Base-by-base conservation (phyloP, 1,140 invertebrate genomes). In the Drosophila parvula region DNA sequence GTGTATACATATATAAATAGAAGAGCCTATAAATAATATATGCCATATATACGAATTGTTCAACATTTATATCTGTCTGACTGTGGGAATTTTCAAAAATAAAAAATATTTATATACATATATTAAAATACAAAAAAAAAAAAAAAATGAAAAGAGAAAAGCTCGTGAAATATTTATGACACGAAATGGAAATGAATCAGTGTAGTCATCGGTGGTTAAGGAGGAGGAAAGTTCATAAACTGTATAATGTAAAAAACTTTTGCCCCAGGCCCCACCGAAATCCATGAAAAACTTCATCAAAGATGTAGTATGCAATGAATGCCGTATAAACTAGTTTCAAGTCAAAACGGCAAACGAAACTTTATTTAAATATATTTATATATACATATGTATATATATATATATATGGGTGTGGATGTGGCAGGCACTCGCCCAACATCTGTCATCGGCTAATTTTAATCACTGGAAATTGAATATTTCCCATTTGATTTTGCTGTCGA, bases 201-300 rank as follows among this genome's bases (percentile, higher is more conserved):
- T 45, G 64, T 45, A 70, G 64, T 56, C 36, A 69, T 56, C 43
- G 27, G 59, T 28, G 60, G 36, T 40, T 53, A 22, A 36, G 27
- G 36, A 30, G 40, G 22, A 45, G 16, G 8, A 70, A 55, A 55
- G 47, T 71, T 70, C 16, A 58, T 41, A 73, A 71, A 73, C 53
- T 71, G 44, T 59, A 59, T 71, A 70, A 71, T 71, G 65, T 70
- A 71, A 71, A 71, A 71, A 71, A 71, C 51, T 71, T 71, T 71
- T 48, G 43, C 44, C n/a, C 28, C 27, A 32, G 32, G 44, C 28
- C 40, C 48, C 36, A 16, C 2, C 5, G 38, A 57, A 48, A 70
- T 41, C n/a, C 51, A 43, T 28, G 8, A 38, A 71, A 67, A 71
- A 73, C 65, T 73, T 73, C 14, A 71, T 70, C 38, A 73, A 71